A percentile compares a stretch with the other conserved stretches of the same genome.
phyloP scores from a whole-genome alignment of 2,113 vertebrate species.

The Ondatra zibethicus region DNA sequence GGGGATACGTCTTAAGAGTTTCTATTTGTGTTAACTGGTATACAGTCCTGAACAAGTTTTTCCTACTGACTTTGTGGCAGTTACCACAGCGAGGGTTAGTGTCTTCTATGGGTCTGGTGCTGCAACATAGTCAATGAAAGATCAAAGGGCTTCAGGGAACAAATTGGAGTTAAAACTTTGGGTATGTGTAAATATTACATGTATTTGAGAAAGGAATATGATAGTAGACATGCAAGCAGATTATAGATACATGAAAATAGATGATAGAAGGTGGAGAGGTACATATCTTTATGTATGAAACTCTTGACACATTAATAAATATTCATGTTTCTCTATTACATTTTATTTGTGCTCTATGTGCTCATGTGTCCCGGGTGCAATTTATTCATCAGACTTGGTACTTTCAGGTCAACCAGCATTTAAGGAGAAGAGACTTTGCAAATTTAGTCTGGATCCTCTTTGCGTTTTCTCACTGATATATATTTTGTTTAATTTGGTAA shows the following conservation, averaged over 20 bases:
- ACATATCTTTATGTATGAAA: background rate
- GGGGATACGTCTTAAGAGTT: background rate
- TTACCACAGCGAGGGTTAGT: background rate
- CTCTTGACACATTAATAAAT: background rate
- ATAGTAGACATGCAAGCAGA: background rate
- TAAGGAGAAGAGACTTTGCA: background rate
- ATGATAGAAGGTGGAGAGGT: background rate
- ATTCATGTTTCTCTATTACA: background rate
- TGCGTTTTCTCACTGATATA: background rate
- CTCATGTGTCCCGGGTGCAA: accelerated
- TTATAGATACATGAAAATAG: background rate
- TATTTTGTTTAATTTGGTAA: too few species aligned
- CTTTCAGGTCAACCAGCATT: background rate
- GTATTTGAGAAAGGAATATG: background rate
- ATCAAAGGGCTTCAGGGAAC: background rate
- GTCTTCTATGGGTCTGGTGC: background rate
- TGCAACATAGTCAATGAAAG: background rate
- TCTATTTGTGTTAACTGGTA: background rate
- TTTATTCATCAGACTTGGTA: background rate
- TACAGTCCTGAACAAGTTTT: background rate
- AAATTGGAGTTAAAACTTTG: background rate
- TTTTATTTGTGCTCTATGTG: background rate
- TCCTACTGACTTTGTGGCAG: background rate
- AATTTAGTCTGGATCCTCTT: background rate
- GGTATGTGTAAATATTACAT: background rate